Evolutionary conservation across 2,113 vertebrate species (phyloP), one percentile per base, ranked within the genome.

Genomic region (Oncorhynchus gorbuscha): DNA sequence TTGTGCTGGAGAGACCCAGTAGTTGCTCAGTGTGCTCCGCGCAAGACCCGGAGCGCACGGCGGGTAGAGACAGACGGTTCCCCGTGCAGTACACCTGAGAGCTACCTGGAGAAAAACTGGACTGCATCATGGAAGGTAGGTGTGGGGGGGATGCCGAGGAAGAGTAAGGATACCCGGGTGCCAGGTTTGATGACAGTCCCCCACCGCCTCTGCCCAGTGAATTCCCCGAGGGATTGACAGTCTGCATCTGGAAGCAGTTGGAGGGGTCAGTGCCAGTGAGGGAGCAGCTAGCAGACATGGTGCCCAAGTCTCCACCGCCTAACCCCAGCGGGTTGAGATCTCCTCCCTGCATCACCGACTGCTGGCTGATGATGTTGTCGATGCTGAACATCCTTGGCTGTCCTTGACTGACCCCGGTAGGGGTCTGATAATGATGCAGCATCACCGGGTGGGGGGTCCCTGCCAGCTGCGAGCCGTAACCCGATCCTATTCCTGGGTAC

Each of bases 361-460:
- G 95, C 72, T 95, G 95, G 14, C 92, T 96, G 76, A 97, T 96
- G 84, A 97, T 92, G 87, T 96, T 95, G 92, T 98, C 96, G 75
- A 97, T 97, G 90, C 96, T 95, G 94, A 99, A 98, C 95, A 98
- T 97, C 82, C 96, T 89, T 28, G 91, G 86, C 81, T 95, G 94
- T 14, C 90, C 93, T 24, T 93, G 94, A 11, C 86, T 82, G 79
- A 91, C 87, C 75, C 89, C 92, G 8, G 86, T 80, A 12, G 93
- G 86, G 16, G 84, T 83, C 86, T 94, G 94, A 88, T 95, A 95
- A 76, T 94, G 94, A 69, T 95, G 93, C 71, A 95, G 85, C 93
- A 94, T 91, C 64, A 92, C 89, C 14, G 93, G 92, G 84, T 94
- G 93, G 28, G 92, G 91, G 55, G 92, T 91, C 1, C 88, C 78